Evolutionary conservation across 2,888 invertebrate genomes (phyloP).

Genomic region (Agrochola lychnidis): DNA sequence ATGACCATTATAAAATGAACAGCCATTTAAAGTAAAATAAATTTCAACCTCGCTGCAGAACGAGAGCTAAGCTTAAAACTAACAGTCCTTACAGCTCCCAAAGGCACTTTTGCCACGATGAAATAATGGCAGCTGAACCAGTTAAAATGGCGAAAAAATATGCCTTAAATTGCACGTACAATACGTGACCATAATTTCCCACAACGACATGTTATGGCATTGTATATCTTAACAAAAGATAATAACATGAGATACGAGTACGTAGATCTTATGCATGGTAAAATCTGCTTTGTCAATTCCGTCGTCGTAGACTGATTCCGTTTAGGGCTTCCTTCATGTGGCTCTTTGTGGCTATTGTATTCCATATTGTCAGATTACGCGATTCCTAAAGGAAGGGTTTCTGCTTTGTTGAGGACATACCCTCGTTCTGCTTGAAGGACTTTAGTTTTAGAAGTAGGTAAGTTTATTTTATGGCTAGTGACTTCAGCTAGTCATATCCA

Average conservation of each 20-base stretch:
- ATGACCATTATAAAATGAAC: constrained; percentile 1
- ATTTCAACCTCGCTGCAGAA: background rate
- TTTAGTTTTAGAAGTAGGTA: constrained; percentile 25
- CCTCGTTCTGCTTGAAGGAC: constrained; percentile 27
- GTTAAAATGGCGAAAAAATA: constrained; percentile 1
- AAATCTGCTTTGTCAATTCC: constrained; percentile 44
- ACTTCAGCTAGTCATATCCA: background rate
- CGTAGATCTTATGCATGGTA: constrained; percentile 41
- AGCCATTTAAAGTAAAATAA: constrained; percentile 23
- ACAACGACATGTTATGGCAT: constrained; percentile 1
- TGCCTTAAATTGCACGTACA: background rate
- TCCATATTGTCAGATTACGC: constrained; percentile 51
- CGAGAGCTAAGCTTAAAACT: background rate
- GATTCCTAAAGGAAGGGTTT: constrained; percentile 42
- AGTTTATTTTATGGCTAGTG: constrained; percentile 24
- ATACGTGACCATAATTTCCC: background rate
- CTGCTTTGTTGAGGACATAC: constrained; percentile 44
- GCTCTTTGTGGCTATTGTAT: constrained; percentile 49
- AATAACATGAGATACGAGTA: constrained; percentile 23
- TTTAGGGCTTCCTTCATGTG: constrained; percentile 44
- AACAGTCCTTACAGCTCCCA: constrained; percentile 12
- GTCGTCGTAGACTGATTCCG: constrained; percentile 39
- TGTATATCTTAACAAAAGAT: constrained; percentile 37
- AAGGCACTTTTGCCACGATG: constrained; percentile 16
- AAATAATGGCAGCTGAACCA: background rate